Evolutionary conservation across 2,888 invertebrate genomes (phyloP).

Genomic region (Creontiades dilutus): DNA sequence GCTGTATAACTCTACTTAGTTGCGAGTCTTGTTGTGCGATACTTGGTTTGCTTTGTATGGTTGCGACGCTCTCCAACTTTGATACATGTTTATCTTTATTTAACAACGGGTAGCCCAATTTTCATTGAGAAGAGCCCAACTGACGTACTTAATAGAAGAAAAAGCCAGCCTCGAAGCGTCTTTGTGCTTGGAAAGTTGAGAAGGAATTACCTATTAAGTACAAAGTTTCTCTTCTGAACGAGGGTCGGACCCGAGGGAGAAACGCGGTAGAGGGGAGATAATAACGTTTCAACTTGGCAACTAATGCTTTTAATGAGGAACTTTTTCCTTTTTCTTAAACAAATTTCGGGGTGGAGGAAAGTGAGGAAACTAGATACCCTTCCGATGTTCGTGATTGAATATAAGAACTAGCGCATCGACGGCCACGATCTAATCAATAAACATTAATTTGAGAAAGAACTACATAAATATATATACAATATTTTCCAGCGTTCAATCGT

Average conservation of each 20-base stretch:
- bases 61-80: too few relatives aligned
- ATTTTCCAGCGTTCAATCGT: too few relatives aligned
- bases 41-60: too few relatives aligned
- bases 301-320: conserved; percentile 17
- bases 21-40: too few relatives aligned
- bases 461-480: too few relatives aligned
- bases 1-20: too few relatives aligned
- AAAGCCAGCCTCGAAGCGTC: neutral
- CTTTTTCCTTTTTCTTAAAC: conserved; percentile 24
- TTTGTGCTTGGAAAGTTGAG: conserved; percentile 23
- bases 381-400: neutral
- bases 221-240: conserved; percentile 29
- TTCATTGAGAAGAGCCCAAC: conserved; percentile 5
- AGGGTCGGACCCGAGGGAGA: neutral
- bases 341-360: neutral
- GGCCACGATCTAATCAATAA: too few relatives aligned
- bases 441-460: too few relatives aligned
- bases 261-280: conserved; percentile 25
- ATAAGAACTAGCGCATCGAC: neutral
- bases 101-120: neutral
- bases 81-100: too few relatives aligned
- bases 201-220: conserved; percentile 53
- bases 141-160: conserved; percentile 25
- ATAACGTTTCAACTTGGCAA: conserved; percentile 38
- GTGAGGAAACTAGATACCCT: neutral